phyloP scores from a whole-genome alignment of 2,797 vertebrate species.

The Carapus acus region DNA sequence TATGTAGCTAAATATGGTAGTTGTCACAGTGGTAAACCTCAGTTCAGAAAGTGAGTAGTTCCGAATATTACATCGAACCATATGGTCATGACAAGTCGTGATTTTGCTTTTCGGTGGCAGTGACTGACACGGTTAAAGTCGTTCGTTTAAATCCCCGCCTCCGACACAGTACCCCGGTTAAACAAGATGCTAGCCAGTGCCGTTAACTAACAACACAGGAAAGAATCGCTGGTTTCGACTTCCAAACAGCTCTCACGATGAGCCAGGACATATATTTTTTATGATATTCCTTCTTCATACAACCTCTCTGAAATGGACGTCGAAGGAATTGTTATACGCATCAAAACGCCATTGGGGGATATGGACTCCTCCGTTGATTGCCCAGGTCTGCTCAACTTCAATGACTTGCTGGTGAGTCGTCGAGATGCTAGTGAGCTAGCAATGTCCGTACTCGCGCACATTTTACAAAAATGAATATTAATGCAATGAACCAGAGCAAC shows the following conservation, averaged over 20 bases:
- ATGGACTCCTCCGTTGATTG: conserved; percentile 93
- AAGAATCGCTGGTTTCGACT: conserved; percentile 48
- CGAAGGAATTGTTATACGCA: conserved; percentile 91
- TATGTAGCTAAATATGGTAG: conserved; percentile 22
- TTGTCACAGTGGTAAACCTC: conserved; percentile 24
- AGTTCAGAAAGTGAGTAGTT: neutral
- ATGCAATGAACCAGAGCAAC: too few species aligned
- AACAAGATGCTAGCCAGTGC: conserved; percentile 49
- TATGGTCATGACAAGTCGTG: conserved; percentile 9
- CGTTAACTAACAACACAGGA: conserved; percentile 45
- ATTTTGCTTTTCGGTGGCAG: neutral
- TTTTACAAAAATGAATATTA: too few species aligned
- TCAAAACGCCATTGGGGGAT: conserved; percentile 86
- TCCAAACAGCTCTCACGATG: conserved; percentile 47
- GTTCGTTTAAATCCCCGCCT: conserved; percentile 7
- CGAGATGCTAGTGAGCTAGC: conserved; percentile 3
- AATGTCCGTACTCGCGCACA: neutral
- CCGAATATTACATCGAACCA: neutral
- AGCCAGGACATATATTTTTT: conserved; percentile 49
- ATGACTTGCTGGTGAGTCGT: conserved; percentile 87
- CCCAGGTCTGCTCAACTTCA: conserved; percentile 87
- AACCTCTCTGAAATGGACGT: conserved; percentile 79
- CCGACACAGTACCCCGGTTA: conserved; percentile 16
- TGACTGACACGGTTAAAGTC: neutral
- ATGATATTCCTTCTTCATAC: conserved; percentile 80